A percentile compares a stretch with the other conserved stretches of the same genome.
phyloP scores from a whole-genome alignment of 2,797 vertebrate genomes.

The Aselliscus stoliczkanus region DNA sequence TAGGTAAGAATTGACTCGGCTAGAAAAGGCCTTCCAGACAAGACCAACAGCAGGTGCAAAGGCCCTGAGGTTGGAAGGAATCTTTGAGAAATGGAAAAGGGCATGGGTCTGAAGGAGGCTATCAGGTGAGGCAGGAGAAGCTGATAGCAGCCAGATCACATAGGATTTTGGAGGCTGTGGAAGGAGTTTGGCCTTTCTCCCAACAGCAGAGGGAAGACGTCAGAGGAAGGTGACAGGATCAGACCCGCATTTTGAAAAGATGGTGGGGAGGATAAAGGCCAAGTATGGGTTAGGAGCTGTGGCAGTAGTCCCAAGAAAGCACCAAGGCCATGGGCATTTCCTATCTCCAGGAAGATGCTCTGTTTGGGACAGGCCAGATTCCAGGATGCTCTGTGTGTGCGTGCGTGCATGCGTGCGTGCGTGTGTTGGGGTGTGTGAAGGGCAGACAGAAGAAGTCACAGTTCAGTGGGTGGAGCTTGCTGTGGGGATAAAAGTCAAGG shows the following conservation, averaged over 20 bases:
- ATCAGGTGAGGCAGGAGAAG: background rate
- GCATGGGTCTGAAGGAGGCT: fast-evolving
- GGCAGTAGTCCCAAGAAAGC: background rate
- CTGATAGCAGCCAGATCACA: background rate
- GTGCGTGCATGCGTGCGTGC: background rate
- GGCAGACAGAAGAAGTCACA: background rate
- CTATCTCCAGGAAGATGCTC: background rate
- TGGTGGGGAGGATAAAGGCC: background rate
- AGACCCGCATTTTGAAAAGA: background rate
- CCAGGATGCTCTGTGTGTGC: background rate
- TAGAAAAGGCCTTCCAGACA: background rate
- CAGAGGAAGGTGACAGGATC: background rate
- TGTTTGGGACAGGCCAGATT: background rate
- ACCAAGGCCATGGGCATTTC: background rate
- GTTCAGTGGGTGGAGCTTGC: background rate
- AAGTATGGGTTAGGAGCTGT: background rate
- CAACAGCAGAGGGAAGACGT: background rate
- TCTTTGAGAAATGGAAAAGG: background rate
- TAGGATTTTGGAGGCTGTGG: background rate
- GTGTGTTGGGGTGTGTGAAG: background rate
- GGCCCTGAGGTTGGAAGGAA: background rate
- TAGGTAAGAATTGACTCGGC: fast-evolving
- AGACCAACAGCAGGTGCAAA: background rate
- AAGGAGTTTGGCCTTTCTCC: background rate
- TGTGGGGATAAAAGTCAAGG: background rate